Base-by-base conservation (phyloP, 2,113 vertebrate species). In the Australoheros scitulus region DNA sequence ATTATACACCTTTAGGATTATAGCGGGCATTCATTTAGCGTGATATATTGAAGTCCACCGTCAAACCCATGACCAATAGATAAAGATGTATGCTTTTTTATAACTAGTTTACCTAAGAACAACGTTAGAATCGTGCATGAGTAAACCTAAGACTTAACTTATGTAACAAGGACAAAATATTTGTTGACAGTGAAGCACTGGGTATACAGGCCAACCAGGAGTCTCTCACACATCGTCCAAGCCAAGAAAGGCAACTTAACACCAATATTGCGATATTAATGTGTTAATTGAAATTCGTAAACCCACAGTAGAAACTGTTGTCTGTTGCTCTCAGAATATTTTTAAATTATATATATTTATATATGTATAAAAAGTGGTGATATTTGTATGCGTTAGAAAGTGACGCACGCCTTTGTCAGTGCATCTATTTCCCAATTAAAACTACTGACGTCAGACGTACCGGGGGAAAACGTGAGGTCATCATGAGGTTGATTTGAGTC, bases 391-490 rank as follows among this genome's bases (percentile, higher is more conserved):
- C 72, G n/a, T 85, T 87, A 89, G 76, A 90, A 88, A 79, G 80
- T 91, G 89, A 88, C 61, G 81, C 81, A 87, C 22, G 59, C 38
- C 32, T 61, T 38, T 76, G 70, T 83, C 68, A 59, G 22, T 9
- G 55, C 34, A 79, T 70, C 29, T 77, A 14, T 58, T 83, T 85
- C 50, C 70, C 84, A 92, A 87, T 88, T 89, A 90, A 84, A 88
- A 79, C 59, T 65, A 80, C 90, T 96, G 95, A 96, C 96, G 95
- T 97, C 96, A 97, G 91, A 95, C 94, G 93, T 84, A 91, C 77
- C 84, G 89, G 83, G 86, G 83, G 72, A 87, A 94, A 89, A 87
- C 93, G 93, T 94, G 92, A 88, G 87, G 92, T 93, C 91, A 91
- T 91, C 87, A 79, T 57, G 63, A 87, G 89, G 91, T 82, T 86